Base-by-base conservation (phyloP, 2,113 vertebrate species). In the Caranx ignobilis region DNA sequence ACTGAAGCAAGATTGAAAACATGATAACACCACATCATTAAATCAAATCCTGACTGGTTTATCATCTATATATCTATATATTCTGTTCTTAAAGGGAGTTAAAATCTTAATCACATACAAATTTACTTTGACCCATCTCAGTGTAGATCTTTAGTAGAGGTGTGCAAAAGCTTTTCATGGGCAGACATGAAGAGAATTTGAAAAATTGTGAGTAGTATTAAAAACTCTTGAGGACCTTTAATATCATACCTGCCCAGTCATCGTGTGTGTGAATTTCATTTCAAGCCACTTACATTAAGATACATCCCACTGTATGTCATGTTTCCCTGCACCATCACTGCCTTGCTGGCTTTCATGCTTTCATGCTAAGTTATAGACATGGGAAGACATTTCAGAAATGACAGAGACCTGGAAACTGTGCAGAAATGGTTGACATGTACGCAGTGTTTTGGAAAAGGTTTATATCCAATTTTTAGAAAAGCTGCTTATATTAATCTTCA, bases 331-430 rank as follows among this genome's bases (percentile, higher is more conserved):
- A 97, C 96, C 0, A 87, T 97, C 56, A 31, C 96, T 0, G 85
- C 96, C 16, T 97, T 96, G 0, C 11, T 98, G 92, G 97, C 97
- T 0, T 99, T 99, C 93, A 97, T 98, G 97, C 92, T 26, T 26
- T 26, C 26, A 26, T 26, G 26, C 26, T 26, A 15, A 79, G 96
- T 97, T 84, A 70, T 94, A 0, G 96, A 98, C 62, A 98, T 97
- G 96, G 96, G 97, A 85, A 96, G 95, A 37, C 54, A 18, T 41
- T 34, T 35, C 18, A 48, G 32, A 65, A 62, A 57, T 34, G 7
- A 31, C 19, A 6, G 5, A 60, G 15, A 61, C 55, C 61, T 10
- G 50, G 3, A 54, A 45, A 54, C 39, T 62, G 61, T 47, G 55
- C 8, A 26, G 26, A 26, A 26, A 26, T 48, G 47, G 32, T 45